Percentiles rank a stretch among this genome's conserved stretches.
Conservation (phyloP, 2,797 vertebrate species). For the Falco peregrinus region DNA sequence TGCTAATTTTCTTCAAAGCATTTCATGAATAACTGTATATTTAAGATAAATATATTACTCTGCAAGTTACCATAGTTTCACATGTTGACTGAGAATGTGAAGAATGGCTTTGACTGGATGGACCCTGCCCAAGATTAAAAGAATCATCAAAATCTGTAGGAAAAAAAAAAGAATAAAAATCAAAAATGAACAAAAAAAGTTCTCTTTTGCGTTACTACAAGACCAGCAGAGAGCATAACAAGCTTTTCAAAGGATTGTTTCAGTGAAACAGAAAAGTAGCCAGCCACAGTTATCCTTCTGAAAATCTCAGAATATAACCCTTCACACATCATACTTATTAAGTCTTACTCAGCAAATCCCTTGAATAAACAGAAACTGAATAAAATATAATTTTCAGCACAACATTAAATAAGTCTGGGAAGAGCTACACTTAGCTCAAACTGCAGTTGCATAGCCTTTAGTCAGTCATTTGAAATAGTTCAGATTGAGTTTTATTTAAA, state of each 20-base stretch:
- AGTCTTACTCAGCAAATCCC: background rate
- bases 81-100: conserved; percentile 89
- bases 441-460: background rate
- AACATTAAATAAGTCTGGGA: background rate
- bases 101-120: conserved; percentile 75
- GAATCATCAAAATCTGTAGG: conserved; percentile 85
- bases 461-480: background rate
- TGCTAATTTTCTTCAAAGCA: background rate
- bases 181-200: background rate
- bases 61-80: conserved; percentile 87
- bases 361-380: background rate
- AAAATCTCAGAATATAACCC: background rate
- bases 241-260: background rate
- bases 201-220: background rate
- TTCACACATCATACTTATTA: background rate
- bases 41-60: background rate
- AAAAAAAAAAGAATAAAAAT: background rate
- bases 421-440: background rate
- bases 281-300: background rate
- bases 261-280: background rate
- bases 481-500: background rate
- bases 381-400: background rate
- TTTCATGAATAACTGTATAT: background rate
- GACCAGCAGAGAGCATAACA: background rate
- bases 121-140: conserved; percentile 82